A percentile compares a stretch with the other conserved stretches of the same genome.
Evolutionary conservation across 2,797 vertebrate species (phyloP).

Genomic region (Manis javanica): DNA sequence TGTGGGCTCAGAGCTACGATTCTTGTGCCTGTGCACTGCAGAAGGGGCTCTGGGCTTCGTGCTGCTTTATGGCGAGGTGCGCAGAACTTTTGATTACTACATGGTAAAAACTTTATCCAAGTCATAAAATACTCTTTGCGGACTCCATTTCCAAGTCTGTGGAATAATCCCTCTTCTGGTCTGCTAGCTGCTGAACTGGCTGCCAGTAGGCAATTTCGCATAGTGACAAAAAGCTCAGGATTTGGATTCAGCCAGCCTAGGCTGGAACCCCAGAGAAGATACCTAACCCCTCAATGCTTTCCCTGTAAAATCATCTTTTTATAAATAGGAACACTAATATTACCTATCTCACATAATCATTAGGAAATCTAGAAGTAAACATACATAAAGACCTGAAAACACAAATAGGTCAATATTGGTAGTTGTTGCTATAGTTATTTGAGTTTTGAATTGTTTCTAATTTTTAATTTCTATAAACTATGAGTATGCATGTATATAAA

Average conservation of each 20-base stretch:
- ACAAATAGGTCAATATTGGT: neutral
- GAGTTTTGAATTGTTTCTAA: slow-evolving; percentile 30
- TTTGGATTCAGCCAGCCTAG: neutral
- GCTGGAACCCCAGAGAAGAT: neutral
- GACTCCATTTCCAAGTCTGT: neutral
- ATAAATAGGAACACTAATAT: neutral
- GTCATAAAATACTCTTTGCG: neutral
- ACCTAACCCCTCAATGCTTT: neutral
- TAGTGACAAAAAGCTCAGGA: neutral
- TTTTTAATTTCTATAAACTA: neutral
- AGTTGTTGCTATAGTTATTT: neutral
- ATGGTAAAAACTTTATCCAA: neutral
- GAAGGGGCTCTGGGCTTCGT: neutral
- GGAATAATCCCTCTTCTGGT: neutral
- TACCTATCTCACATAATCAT: neutral
- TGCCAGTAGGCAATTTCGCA: neutral
- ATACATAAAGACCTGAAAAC: neutral
- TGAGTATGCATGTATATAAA: neutral
- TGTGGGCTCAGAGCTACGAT: neutral
- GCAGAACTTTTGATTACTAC: neutral
- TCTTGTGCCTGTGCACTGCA: neutral
- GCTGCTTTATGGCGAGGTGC: neutral
- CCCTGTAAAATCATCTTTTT: neutral
- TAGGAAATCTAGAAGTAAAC: neutral
- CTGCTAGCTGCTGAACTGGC: neutral